Evolutionary conservation across 2,888 invertebrate genomes (phyloP).

Genomic region (Cotesia congregata): DNA sequence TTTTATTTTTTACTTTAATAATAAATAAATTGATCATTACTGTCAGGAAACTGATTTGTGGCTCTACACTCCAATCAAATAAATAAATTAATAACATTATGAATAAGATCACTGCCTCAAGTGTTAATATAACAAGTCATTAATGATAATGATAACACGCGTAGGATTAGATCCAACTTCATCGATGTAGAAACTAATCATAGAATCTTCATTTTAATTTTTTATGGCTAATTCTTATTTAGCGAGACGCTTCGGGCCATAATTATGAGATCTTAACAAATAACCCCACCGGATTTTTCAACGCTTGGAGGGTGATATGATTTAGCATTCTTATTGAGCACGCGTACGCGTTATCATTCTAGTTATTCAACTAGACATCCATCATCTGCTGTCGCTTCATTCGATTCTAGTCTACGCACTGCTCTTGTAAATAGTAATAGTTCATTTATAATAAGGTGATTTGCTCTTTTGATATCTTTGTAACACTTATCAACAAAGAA

Average conservation of each 20-base stretch:
- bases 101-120: neutral
- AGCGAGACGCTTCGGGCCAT: neutral
- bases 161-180: neutral
- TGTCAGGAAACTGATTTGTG: neutral
- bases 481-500: no score
- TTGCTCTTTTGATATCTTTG: no score
- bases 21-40: neutral
- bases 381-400: constrained; percentile 21
- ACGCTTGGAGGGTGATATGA: constrained; percentile 17
- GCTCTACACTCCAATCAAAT: neutral
- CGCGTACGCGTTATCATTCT: constrained; percentile 7
- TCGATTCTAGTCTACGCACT: neutral
- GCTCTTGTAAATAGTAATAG: neutral
- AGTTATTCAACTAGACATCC: neutral
- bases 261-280: constrained; percentile 20
- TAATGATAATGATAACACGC: neutral
- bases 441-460: no score
- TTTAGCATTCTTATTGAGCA: neutral
- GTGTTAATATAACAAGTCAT: constrained; percentile 1
- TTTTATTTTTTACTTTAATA: neutral
- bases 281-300: neutral
- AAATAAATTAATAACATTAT: neutral
- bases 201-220: neutral
- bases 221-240: neutral
- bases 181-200: neutral